Conservation (phyloP, 2,113 vertebrate genomes). For the Pollachius pollachius region DNA sequence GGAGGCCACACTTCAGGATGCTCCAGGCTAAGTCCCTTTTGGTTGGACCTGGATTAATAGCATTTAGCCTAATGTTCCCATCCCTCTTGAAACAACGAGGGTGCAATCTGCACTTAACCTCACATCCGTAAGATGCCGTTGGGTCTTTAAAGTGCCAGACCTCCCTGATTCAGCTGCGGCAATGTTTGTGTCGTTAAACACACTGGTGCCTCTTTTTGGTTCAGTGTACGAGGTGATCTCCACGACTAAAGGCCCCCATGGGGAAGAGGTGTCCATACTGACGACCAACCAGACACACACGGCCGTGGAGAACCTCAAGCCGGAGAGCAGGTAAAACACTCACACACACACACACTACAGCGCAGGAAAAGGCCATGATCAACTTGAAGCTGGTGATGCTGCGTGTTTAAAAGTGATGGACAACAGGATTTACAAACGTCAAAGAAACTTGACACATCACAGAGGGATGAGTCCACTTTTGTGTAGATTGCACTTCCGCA, state of each 20-base stretch:
- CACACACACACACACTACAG: neutral
- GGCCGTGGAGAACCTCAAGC: slow-evolving; percentile 93
- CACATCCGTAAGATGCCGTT: neutral
- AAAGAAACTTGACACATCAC: no score
- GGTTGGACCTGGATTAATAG: neutral
- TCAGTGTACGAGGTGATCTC: slow-evolving; percentile 92
- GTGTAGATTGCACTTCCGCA: no score
- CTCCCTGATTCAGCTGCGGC: neutral
- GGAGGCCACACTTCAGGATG: neutral
- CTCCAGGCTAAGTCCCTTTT: neutral
- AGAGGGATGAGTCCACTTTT: no score
- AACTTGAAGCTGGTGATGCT: no score
- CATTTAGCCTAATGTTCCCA: neutral
- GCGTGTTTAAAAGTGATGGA: no score
- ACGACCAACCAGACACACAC: slow-evolving; percentile 93
- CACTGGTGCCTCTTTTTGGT: neutral
- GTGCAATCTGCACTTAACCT: neutral
- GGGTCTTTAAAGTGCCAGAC: slow-evolving; percentile 1
- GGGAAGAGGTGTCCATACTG: slow-evolving; percentile 81
- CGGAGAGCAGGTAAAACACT: slow-evolving; percentile 84
- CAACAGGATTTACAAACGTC: no score
- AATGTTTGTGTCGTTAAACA: neutral
- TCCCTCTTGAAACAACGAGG: neutral
- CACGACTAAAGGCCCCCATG: slow-evolving; percentile 80
- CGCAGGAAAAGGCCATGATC: neutral